Evolutionary conservation across 1,140 invertebrate genomes (phyloP).

Genomic region (Panagrolaimus sp.): DNA sequence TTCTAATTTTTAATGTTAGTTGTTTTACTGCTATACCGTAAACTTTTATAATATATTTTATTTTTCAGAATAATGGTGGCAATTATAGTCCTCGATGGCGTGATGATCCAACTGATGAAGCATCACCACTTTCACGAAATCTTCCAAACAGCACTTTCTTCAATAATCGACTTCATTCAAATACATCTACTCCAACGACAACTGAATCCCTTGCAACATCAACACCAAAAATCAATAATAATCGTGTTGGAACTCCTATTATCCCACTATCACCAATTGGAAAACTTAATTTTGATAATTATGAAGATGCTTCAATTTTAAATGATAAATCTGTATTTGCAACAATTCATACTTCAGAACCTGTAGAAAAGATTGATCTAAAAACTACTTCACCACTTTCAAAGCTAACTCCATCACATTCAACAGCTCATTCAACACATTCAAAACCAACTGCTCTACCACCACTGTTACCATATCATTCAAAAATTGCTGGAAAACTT

Average conservation of each 20-base stretch:
- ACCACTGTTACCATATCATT: not conserved
- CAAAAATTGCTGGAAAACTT: constrained; percentile 5
- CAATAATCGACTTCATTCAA: not conserved
- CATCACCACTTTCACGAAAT: constrained; percentile 10
- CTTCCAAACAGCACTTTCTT: not conserved
- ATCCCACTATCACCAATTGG: not conserved
- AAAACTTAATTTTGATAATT: no score
- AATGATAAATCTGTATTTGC: not conserved
- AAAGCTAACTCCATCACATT: not conserved
- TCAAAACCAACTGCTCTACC: not conserved
- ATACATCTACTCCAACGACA: not conserved
- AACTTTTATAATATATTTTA: not conserved
- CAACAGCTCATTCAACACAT: not conserved
- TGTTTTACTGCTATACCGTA: not conserved
- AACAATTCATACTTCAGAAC: not conserved
- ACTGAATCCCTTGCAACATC: no score
- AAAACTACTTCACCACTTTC: not conserved
- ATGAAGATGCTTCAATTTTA: not conserved
- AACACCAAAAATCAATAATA: not conserved
- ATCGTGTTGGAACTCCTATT: not conserved
- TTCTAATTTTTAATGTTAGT: not conserved
- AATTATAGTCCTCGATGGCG: constrained; percentile 24
- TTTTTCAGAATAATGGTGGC: not conserved
- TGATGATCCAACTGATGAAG: constrained; percentile 19
- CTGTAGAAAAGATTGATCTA: not conserved